Percentiles rank a stretch among this genome's conserved stretches.
phyloP scores from a whole-genome alignment of 2,888 invertebrate species.

The Drosophila stalkeri region DNA sequence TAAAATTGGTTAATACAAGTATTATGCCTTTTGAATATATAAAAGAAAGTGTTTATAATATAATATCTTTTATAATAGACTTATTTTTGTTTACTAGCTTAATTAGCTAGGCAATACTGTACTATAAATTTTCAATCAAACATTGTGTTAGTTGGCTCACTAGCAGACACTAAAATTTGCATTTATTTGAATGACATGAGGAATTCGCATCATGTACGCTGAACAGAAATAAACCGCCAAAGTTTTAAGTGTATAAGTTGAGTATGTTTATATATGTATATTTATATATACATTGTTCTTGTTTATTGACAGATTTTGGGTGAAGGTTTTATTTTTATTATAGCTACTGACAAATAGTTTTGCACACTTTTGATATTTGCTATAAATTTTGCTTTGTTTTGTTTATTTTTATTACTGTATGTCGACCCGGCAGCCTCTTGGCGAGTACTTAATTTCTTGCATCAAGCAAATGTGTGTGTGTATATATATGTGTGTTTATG shows the following conservation, averaged over 20 bases:
- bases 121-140: background rate
- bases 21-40: too few relatives aligned
- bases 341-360: conserved; percentile 9
- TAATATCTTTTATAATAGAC: background rate
- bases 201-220: conserved; percentile 61
- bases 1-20: too few relatives aligned
- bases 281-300: background rate
- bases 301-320: conserved; percentile 48
- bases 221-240: conserved; percentile 61
- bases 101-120: background rate
- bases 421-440: background rate
- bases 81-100: background rate
- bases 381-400: conserved; percentile 5
- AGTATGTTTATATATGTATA: conserved; percentile 13
- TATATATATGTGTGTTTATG: background rate
- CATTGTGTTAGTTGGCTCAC: conserved; percentile 9
- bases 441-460: conserved; percentile 26
- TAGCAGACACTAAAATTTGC: conserved; percentile 9
- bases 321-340: conserved; percentile 43
- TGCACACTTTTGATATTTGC: conserved; percentile 5
- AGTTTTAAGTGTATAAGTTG: conserved; percentile 27
- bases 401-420: background rate
- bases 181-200: conserved; percentile 21
- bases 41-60: too few relatives aligned
- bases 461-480: conserved; percentile 36